Evolutionary conservation across 2,113 vertebrate genomes (phyloP).

Genomic region (Hepsetus odoe): DNA sequence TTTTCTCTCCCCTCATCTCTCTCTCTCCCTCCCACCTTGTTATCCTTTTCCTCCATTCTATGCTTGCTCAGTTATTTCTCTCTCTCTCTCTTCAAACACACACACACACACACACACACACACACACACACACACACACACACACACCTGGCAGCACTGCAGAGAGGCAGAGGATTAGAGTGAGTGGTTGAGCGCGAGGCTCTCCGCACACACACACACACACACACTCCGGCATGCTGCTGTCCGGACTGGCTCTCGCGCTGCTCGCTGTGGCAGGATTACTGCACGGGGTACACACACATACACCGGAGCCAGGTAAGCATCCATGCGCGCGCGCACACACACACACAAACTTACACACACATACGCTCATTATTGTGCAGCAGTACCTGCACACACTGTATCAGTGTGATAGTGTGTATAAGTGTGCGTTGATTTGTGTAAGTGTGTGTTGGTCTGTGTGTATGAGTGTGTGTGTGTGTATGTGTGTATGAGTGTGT

Average conservation of each 20-base stretch:
- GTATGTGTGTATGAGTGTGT: too few relatives aligned
- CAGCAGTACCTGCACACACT: neutral
- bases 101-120: neutral
- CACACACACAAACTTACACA: neutral
- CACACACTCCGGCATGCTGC: conserved; percentile 3
- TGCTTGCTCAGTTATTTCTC: neutral
- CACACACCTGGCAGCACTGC: neutral
- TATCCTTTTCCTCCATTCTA: neutral
- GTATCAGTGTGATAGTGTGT: neutral
- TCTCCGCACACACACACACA: neutral
- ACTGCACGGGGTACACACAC: neutral
- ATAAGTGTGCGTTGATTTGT: too few relatives aligned
- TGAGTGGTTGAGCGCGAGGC: neutral
- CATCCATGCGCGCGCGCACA: too few relatives aligned
- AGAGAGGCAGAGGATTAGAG: neutral
- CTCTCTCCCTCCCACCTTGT: neutral
- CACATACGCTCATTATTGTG: neutral
- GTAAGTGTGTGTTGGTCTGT: too few relatives aligned
- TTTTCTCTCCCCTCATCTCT: conserved; percentile 5
- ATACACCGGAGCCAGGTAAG: neutral
- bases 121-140: neutral
- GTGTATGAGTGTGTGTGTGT: neutral
- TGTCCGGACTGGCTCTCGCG: neutral
- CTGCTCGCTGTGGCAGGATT: conserved; percentile 8
- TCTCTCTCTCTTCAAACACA: neutral